Evolutionary conservation across 1,140 invertebrate genomes (phyloP).

Genomic region (Asbolus verrucosus): DNA sequence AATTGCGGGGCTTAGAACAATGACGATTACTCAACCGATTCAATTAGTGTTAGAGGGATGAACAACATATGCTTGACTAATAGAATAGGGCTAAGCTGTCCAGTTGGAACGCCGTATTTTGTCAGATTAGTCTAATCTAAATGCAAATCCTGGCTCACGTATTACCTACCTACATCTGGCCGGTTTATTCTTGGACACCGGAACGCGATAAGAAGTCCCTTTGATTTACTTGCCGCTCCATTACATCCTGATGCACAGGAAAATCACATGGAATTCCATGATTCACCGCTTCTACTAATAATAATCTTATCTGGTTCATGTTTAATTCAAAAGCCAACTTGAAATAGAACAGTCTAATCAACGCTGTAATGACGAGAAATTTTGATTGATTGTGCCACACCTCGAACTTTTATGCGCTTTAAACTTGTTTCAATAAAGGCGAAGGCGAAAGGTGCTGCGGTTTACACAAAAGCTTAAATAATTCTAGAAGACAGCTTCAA

Average conservation of each 20-base stretch:
- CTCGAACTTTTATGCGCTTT: not conserved
- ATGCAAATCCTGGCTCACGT: conserved; percentile 34
- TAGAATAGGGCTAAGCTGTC: conserved; percentile 36
- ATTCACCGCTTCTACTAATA: conserved; percentile 2
- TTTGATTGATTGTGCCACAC: conserved; percentile 9
- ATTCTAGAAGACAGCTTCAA: not conserved
- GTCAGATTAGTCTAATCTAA: conserved; percentile 34
- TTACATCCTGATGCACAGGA: conserved; percentile 11
- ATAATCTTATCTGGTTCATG: conserved; percentile 9
- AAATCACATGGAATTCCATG: conserved; percentile 12
- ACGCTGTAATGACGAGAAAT: no score
- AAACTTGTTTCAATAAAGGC: not conserved
- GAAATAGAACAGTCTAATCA: no score
- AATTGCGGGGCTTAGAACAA: conserved; percentile 10
- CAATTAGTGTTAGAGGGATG: conserved; percentile 25
- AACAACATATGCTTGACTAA: conserved; percentile 27
- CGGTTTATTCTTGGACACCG: conserved; percentile 24
- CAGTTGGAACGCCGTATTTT: conserved; percentile 34
- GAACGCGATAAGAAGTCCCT: conserved; percentile 28
- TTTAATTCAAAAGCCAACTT: not conserved
- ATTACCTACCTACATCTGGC: conserved; percentile 26
- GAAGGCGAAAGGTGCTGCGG: not conserved
- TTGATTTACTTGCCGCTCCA: conserved; percentile 20
- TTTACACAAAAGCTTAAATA: not conserved
- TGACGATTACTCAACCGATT: conserved; percentile 15